Evolutionary conservation across 2,888 invertebrate species (phyloP).

Genomic region (Oxytorus armatus): DNA sequence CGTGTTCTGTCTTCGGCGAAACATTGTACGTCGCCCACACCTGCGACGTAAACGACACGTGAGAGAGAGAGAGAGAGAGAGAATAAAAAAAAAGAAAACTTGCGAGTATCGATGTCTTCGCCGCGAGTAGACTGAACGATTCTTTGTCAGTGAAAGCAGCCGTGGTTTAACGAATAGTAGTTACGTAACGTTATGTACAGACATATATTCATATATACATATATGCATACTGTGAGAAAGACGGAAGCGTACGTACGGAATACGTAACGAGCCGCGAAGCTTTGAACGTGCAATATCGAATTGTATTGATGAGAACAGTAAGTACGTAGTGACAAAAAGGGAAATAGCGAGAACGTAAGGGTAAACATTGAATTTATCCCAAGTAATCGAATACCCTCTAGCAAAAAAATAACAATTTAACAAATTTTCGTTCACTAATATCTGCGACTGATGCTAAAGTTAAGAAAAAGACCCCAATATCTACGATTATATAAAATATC

Average conservation of each 20-base stretch:
- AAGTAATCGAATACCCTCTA: no score
- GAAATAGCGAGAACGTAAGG: no score
- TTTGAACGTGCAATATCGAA: conserved; percentile 24
- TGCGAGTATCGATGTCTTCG: conserved; percentile 52
- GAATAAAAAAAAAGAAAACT: not conserved
- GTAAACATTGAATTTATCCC: no score
- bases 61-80: not conserved
- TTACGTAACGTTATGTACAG: conserved; percentile 47
- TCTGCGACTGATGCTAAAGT: no score
- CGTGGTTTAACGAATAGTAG: conserved; percentile 16
- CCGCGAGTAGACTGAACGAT: conserved; percentile 54
- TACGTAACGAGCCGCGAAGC: conserved; percentile 35
- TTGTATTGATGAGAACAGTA: not conserved
- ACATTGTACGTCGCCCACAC: conserved; percentile 39
- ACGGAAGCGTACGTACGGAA: conserved; percentile 49
- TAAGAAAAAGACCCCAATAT: no score
- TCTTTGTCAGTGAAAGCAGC: conserved; percentile 52
- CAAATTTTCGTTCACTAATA: no score
- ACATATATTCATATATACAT: not conserved
- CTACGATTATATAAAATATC: no score
- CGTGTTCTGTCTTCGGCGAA: conserved; percentile 25
- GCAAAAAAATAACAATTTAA: no score
- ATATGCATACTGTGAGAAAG: conserved; percentile 10
- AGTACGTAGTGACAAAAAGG: no score
- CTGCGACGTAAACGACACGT: conserved; percentile 5